Percentiles rank a stretch among this genome's conserved stretches.
phyloP scores from a whole-genome alignment of 53 echinoderm and acorn worm genomes.

The Holothuria leucospilota region DNA sequence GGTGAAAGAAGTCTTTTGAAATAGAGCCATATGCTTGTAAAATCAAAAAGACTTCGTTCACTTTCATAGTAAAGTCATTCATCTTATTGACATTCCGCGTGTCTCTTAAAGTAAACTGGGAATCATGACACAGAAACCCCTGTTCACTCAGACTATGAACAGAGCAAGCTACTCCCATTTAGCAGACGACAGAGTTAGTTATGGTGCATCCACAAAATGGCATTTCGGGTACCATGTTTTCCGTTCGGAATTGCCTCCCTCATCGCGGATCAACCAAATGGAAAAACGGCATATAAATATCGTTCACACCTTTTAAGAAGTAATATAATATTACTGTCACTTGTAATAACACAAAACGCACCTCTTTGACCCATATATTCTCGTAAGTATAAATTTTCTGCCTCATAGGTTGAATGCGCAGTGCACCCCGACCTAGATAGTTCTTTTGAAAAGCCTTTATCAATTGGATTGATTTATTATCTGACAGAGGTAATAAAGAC shows the following conservation, averaged over 20 bases:
- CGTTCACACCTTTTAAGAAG: constrained; percentile 14
- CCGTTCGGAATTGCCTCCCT: not conserved
- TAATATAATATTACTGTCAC: constrained; percentile 18
- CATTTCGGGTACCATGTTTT: too few species aligned
- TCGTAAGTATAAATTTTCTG: constrained; percentile 30
- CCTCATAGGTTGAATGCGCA: constrained; percentile 27
- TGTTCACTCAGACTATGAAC: too few species aligned
- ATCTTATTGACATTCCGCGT: too few species aligned
- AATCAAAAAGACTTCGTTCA: too few species aligned
- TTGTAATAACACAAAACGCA: constrained; percentile 33
- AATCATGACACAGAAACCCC: too few species aligned
- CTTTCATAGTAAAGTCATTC: too few species aligned
- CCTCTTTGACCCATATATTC: constrained; percentile 39
- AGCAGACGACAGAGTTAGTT: too few species aligned
- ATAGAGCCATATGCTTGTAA: too few species aligned
- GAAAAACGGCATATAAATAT: constrained; percentile 25
- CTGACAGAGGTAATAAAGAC: constrained; percentile 33
- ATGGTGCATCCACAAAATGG: too few species aligned
- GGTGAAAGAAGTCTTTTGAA: too few species aligned
- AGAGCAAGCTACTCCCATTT: too few species aligned
- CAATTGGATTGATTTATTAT: constrained; percentile 48
- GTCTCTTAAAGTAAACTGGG: too few species aligned
- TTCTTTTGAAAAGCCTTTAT: constrained; percentile 14
- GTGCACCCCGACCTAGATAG: constrained; percentile 43
- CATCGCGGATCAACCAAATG: not conserved